phyloP scores from a whole-genome alignment of 2,113 vertebrate species.

The Nannospalax galili region DNA sequence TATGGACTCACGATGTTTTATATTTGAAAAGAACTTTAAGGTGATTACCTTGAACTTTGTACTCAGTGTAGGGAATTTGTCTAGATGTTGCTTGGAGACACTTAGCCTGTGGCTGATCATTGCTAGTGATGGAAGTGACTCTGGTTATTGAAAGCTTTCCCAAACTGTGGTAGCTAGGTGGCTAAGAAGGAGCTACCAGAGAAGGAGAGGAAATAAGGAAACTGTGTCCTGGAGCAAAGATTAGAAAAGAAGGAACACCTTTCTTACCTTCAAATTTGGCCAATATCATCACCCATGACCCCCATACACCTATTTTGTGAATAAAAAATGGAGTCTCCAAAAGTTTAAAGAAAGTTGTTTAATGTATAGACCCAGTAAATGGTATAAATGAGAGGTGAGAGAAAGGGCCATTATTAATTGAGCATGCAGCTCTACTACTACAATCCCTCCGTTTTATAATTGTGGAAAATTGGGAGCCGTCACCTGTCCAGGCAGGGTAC shows the following conservation, averaged over 20 bases:
- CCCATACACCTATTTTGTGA: not conserved
- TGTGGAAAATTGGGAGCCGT: not conserved
- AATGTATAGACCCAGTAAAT: not conserved
- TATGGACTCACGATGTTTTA: not conserved
- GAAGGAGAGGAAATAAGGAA: conserved; percentile 17
- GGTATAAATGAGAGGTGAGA: not conserved
- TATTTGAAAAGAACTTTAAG: not conserved
- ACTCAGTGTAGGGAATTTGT: not conserved
- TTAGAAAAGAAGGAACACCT: not conserved
- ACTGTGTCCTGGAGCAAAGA: not conserved
- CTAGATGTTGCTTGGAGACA: not conserved
- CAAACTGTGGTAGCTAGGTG: not conserved
- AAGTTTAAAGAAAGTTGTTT: not conserved
- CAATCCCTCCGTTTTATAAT: not conserved
- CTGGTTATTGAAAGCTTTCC: not conserved
- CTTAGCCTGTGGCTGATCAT: not conserved
- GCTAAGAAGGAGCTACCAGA: not conserved
- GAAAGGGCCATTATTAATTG: not conserved
- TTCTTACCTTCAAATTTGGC: not conserved
- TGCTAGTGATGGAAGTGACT: not conserved
- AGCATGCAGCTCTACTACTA: not conserved
- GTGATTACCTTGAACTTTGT: not conserved
- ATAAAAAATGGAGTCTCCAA: not conserved
- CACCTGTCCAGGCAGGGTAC: not conserved
- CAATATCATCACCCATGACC: not conserved